Conservation (phyloP, 2,113 vertebrate genomes). For the Microtus oregoni region DNA sequence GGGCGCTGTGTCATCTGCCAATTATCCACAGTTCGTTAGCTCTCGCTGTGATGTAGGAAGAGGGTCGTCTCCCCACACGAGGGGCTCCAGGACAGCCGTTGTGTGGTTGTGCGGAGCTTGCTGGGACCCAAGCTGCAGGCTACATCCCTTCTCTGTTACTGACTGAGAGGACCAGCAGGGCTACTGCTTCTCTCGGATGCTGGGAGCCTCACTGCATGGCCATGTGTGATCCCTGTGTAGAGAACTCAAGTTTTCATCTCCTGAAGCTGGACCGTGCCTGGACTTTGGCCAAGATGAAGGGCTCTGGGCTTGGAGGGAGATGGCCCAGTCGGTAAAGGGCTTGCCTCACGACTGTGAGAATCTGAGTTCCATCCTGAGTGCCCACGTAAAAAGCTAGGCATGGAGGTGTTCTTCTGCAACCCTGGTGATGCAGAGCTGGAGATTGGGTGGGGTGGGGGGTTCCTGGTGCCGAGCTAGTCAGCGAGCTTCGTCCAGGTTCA, state of each 20-base stretch:
- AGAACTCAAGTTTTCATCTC: background rate
- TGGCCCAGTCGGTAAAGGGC: background rate
- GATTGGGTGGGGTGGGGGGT: too few relatives aligned
- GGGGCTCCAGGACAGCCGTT: background rate
- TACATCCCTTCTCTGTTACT: background rate
- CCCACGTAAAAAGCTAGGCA: background rate
- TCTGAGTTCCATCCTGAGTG: background rate
- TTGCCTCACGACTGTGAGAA: background rate
- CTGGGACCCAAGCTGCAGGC: background rate
- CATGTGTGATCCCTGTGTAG: accelerated
- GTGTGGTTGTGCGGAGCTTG: accelerated
- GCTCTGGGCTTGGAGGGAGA: background rate
- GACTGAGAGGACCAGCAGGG: background rate
- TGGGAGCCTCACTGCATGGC: background rate
- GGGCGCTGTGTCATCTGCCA: slow-evolving; percentile 64
- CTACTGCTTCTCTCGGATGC: background rate
- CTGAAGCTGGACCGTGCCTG: background rate
- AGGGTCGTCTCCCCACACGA: background rate
- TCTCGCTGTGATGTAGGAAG: slow-evolving; percentile 1
- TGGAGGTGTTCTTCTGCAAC: background rate
- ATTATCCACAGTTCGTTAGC: slow-evolving; percentile 48
- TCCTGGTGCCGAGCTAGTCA: background rate
- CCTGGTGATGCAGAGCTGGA: background rate
- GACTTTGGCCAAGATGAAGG: background rate
- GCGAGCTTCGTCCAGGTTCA: too few relatives aligned